Base-by-base conservation (phyloP, 37 sponge, comb jelly and placozoan genomes). In the Beroe ovata region DNA sequence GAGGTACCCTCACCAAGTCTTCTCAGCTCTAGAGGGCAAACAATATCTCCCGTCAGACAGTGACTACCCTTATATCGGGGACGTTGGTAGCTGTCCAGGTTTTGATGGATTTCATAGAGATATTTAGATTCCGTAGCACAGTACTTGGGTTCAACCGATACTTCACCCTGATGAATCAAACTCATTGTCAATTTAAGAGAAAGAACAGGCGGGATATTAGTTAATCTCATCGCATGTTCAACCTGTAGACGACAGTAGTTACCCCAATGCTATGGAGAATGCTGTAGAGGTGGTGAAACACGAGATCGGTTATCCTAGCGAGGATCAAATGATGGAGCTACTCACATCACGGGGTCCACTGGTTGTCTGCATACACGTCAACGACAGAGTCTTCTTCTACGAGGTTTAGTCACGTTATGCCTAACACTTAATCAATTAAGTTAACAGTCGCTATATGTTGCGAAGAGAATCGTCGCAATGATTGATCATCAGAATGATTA, bases 331-430 rank as follows among this genome's bases (percentile, higher is more conserved):
- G 69, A 34, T 30, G 16, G 69, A 66, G 16, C 32, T 29, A 4
- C 30, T 66, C 8, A 66, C 11, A 32, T 25, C 32, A 8, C 25
- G 69, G 16, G 69, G 69, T 30, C 69, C 69, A 3, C 32, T 66
- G 1, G 25, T 37, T 32, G 69, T 66, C 25, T 66, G 69, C 30
- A 66, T 66, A 25, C 69, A 66, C 36, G 69, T 66, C 1, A 26
- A 66, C 69, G 69, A 66, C 2, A 34, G 30, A 18, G 34, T 66
- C 29, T 66, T 66, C 36, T 66, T 29, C 69, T 66, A 66, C 69
- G 54, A 47, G 54, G 54, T 47, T n/a, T n/a, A n/a, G n/a, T n/a
- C n/a, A n/a, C n/a, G n/a, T n/a, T n/a, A n/a, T n/a, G n/a, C n/a
- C n/a, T n/a, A n/a, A n/a, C n/a, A n/a, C n/a, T n/a, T n/a, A n/a